Conservation (phyloP, 92 coral and sea anemone species). For the Palythoa grandis region DNA sequence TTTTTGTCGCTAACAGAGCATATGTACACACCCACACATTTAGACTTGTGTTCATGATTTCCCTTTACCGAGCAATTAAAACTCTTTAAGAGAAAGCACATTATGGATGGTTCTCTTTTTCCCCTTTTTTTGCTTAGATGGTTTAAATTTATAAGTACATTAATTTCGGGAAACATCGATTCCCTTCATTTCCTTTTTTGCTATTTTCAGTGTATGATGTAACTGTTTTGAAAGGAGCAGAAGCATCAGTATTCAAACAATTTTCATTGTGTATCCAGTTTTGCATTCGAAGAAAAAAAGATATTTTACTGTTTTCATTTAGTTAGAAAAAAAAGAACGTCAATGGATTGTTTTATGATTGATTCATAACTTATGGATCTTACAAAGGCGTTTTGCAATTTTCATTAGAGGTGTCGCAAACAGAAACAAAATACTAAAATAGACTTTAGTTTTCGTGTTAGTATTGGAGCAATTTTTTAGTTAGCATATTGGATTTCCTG, state of each 20-base stretch:
- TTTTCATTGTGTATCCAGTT: slow-evolving; percentile 56
- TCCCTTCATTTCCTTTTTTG: slow-evolving; percentile 75
- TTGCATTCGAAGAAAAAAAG: slow-evolving; percentile 41
- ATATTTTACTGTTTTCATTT: slow-evolving; percentile 43
- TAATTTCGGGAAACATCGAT: slow-evolving; percentile 85
- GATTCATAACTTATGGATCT: slow-evolving; percentile 9
- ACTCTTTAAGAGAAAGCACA: slow-evolving; percentile 20
- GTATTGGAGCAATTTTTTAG: slow-evolving; percentile 9
- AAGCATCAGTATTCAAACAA: slow-evolving; percentile 21
- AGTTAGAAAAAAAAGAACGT: slow-evolving; percentile 32
- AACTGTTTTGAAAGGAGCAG: slow-evolving; percentile 69
- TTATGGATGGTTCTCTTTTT: slow-evolving; percentile 11
- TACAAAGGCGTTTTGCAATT: background rate
- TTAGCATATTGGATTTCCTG: slow-evolving; percentile 26
- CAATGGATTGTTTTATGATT: slow-evolving; percentile 41
- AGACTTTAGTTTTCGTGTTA: background rate
- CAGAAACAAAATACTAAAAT: background rate
- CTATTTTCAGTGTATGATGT: slow-evolving; percentile 71
- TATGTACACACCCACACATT: slow-evolving; percentile 15
- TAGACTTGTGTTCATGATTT: background rate
- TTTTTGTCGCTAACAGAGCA: slow-evolving; percentile 24
- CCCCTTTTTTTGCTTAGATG: slow-evolving; percentile 49
- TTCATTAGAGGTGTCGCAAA: slow-evolving; percentile 11
- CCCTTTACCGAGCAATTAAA: background rate
- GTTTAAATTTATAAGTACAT: slow-evolving; percentile 66